These are phyloP conservation scores for rabbit (Oryctolagus cuniculus) DNA, from an alignment of 2,113 vertebrate species.

Conservation along the genomic window mOryCun1.1 NC_091445.1:87271001-87271500, in stretches of 20 bases:
- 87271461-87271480: neutral
- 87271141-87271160: neutral
- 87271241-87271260: constrained; percentile 19
- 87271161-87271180: neutral
- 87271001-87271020: neutral
- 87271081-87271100: constrained; percentile 23
- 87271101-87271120: constrained; percentile 17
- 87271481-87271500: neutral
- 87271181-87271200: constrained; percentile 24
- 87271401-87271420: neutral
- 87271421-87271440: neutral
- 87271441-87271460: neutral
- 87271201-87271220: neutral
- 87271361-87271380: neutral
- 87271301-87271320: neutral
- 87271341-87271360: constrained; percentile 45
- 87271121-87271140: neutral
- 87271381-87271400: neutral
- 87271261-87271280: constrained; percentile 34
- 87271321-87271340: constrained; percentile 13
- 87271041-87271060: neutral
- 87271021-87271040: neutral
- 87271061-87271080: neutral
- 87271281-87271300: neutral
- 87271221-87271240: constrained; percentile 33